Percentiles rank a stretch among this genome's conserved stretches.
Evolutionary conservation across 2,888 invertebrate species (phyloP).

Genomic region (Apodemia mormo): DNA sequence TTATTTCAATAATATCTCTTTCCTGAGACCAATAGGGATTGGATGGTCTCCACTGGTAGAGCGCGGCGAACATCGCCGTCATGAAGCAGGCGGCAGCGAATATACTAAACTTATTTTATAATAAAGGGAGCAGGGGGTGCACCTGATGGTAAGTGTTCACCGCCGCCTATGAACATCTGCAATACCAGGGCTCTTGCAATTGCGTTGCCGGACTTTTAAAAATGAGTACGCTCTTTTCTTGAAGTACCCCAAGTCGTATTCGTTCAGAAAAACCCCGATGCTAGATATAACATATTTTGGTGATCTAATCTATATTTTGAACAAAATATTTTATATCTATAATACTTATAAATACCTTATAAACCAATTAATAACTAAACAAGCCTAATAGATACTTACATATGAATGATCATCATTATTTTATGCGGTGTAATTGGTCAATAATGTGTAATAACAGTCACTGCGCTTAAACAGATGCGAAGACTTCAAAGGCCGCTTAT

Average conservation of each 20-base stretch:
- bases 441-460: constrained; percentile 40
- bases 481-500: constrained; percentile 37
- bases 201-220: too few relatives aligned
- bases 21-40: constrained; percentile 39
- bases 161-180: too few relatives aligned
- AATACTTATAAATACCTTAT: not conserved
- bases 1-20: constrained; percentile 18
- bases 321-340: too few relatives aligned
- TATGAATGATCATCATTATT: constrained; percentile 20
- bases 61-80: constrained; percentile 43
- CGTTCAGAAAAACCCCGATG: too few relatives aligned
- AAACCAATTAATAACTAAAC: not conserved
- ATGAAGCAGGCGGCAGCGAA: constrained; percentile 51
- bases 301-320: too few relatives aligned
- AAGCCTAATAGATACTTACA: not conserved
- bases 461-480: constrained; percentile 29
- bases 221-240: too few relatives aligned
- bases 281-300: too few relatives aligned
- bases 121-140: too few relatives aligned
- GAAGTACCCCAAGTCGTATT: too few relatives aligned
- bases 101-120: too few relatives aligned
- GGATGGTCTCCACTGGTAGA: constrained; percentile 51
- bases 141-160: too few relatives aligned
- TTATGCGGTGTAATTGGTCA: constrained; percentile 39
- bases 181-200: too few relatives aligned